Evolutionary conservation across 2,797 vertebrate genomes (phyloP), one percentile per base, ranked within the genome.

Genomic region (Eurystomus glaucurus): DNA sequence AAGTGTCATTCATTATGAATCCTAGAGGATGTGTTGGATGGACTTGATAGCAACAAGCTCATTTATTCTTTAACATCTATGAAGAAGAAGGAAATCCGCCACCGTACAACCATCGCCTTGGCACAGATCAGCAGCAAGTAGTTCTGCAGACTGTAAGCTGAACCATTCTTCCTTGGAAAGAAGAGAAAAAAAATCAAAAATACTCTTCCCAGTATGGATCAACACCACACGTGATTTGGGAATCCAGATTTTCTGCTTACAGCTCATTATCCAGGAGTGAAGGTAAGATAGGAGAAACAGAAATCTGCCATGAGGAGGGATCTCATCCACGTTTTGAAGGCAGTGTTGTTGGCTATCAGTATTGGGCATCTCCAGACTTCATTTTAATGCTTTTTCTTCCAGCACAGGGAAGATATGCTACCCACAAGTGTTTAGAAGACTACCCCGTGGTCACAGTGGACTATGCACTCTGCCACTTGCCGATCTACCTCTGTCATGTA

Each of bases 401-500:
- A 79, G 72, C 57, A 58, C 28, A 21, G 41, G 50, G 65, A 26
- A 62, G 69, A 58, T 76, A 31, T 48, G 55, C 62, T 78, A 9
- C 46, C 25, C 11, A 1, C 4, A 2, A 77, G 31, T 35, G 46
- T 91, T 97, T 6, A 31, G 61, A 75, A 88, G 81, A 28, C 54
- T 54, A 10, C 29, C 41, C 60, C 9, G 1, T 2, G 35, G 51
- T 76, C 62, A 43, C 39, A 58, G 48, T 23, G 74, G 76, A 86
- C 69, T 58, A 69, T 50, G 61, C 89, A 95, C 62, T 55, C 51
- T 78, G 4, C 35, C 70, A 31, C 80, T 79, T 90, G 52, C 60
- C 7, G 0, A 74, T 96, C 97, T 97, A 89, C 96, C 93, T 98
- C 95, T 92, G 55, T 69, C n/a, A 4, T 62, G 28, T 39, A 22